phyloP scores from a whole-genome alignment of 2,797 vertebrate genomes.

The Cynodonichthys magdalenae region DNA sequence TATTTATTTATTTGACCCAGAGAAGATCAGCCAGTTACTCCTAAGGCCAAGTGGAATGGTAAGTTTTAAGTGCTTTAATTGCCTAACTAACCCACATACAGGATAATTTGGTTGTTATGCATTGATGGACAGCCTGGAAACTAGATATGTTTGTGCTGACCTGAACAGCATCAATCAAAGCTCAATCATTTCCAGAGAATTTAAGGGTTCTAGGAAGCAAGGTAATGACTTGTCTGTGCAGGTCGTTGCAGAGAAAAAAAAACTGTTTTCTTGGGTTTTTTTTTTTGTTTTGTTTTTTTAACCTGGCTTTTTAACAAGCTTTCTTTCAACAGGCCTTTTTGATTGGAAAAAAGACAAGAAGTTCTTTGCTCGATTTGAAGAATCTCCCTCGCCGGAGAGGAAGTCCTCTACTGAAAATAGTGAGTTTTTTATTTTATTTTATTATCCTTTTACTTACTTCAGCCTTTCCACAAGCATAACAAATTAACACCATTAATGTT shows the following conservation, averaged over 20 bases:
- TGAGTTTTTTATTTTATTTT: slow-evolving; percentile 53
- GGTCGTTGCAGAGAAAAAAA: slow-evolving; percentile 1
- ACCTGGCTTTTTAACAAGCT: background rate
- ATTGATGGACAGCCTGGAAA: slow-evolving; percentile 56
- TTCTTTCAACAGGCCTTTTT: slow-evolving; percentile 73
- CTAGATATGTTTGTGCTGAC: slow-evolving; percentile 50
- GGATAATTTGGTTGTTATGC: slow-evolving; percentile 37
- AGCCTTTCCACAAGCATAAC: slow-evolving; percentile 17
- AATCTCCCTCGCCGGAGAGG: slow-evolving; percentile 67
- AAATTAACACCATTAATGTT: slow-evolving; percentile 20
- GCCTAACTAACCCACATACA: slow-evolving; percentile 1
- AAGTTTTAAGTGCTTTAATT: slow-evolving; percentile 39
- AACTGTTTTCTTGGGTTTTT: background rate
- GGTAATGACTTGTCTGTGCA: background rate
- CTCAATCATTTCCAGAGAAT: slow-evolving; percentile 61
- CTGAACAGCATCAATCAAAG: slow-evolving; percentile 30
- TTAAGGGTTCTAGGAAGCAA: slow-evolving; percentile 12
- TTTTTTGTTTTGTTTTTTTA: slow-evolving; percentile 2
- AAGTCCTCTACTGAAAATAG: slow-evolving; percentile 69
- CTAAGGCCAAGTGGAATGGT: slow-evolving; percentile 86
- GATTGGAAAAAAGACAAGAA: slow-evolving; percentile 81
- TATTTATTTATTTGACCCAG: slow-evolving; percentile 67
- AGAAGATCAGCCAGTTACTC: slow-evolving; percentile 87
- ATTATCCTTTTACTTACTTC: slow-evolving; percentile 12
- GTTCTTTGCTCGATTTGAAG: slow-evolving; percentile 78